A percentile compares a stretch with the other conserved stretches of the same genome.
phyloP scores from a whole-genome alignment of 2,797 vertebrate genomes.

The Myoxocephalus aenaeus region DNA sequence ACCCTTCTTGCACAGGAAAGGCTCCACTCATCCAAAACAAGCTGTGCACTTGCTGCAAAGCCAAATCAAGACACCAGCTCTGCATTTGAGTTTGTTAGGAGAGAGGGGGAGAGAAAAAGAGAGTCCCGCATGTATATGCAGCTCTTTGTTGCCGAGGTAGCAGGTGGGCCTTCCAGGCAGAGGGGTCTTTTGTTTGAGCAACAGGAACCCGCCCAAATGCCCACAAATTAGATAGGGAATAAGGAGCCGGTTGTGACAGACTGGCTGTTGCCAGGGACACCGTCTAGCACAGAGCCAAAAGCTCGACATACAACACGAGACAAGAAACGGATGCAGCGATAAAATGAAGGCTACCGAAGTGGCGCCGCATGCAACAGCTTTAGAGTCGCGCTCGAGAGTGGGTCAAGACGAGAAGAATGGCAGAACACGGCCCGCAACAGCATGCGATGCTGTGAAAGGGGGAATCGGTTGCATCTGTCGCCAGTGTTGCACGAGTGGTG shows the following conservation, averaged over 20 bases:
- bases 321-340: not conserved
- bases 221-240: conserved; percentile 52
- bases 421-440: conserved; percentile 9
- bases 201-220: conserved; percentile 53
- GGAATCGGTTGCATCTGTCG: not conserved
- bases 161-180: conserved; percentile 60
- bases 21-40: conserved; percentile 27
- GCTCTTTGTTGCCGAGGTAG: conserved; percentile 61
- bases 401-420: not conserved
- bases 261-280: conserved; percentile 45
- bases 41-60: conserved; percentile 27
- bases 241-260: conserved; percentile 50
- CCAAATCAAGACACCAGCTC: conserved; percentile 41
- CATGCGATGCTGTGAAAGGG: not conserved
- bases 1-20: conserved; percentile 1
- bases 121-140: conserved; percentile 24
- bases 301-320: not conserved
- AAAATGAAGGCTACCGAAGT: conserved; percentile 4
- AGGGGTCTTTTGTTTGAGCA: conserved; percentile 58
- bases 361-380: not conserved
- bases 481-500: not conserved
- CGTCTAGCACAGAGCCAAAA: conserved; percentile 32
- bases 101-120: not conserved
- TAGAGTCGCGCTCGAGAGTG: not conserved
- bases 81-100: conserved; percentile 14